Evolutionary conservation across 1,140 invertebrate genomes (phyloP), one percentile per base, ranked within the genome.

Genomic region (Euschistus heros): DNA sequence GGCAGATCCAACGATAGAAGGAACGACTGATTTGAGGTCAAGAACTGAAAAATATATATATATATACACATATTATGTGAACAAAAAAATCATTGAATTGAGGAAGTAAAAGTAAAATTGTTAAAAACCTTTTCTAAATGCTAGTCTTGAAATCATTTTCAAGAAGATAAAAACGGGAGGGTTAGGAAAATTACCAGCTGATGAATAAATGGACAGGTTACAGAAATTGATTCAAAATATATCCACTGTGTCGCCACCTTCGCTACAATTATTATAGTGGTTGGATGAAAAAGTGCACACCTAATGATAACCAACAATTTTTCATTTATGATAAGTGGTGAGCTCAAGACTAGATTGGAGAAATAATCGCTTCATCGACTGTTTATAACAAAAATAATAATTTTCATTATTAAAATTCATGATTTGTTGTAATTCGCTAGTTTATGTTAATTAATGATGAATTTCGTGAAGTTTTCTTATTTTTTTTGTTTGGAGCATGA

Each of bases 111-210:
- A 18, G 1, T 22, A 14, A 66, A 18, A 26, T 17, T 24, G 46
- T 22, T 15, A 0, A 46, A 55, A 47, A 67, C 66, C 66, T 67
- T 67, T 67, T 22, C 66, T 62, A 27, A 67, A 47, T 47, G 62
- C 50, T 7, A 67, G 8, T 47, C 66, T 37, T 14, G 66, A 67
- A 20, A 67, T 20, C 66, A 67, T 67, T 67, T 63, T 64, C 13
- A 37, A 27, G 8, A 33, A n/a, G 42, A 52, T 30, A 3, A 22
- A 26, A 27, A 27, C 2, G 54, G 10, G 0, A 27, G 54, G 47
- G 47, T 22, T 20, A 50, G 47, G 22, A 50, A 50, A 50, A 18
- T 22, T 18, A 50, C 14, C 47, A 50, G 54, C 54, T 57, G 54
- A 57, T 57, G 15, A 57, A n/a, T n/a, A 50, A 17, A 50, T 20